Base-by-base conservation (phyloP, 2,888 invertebrate species). In the Sylvicola fuscatus region DNA sequence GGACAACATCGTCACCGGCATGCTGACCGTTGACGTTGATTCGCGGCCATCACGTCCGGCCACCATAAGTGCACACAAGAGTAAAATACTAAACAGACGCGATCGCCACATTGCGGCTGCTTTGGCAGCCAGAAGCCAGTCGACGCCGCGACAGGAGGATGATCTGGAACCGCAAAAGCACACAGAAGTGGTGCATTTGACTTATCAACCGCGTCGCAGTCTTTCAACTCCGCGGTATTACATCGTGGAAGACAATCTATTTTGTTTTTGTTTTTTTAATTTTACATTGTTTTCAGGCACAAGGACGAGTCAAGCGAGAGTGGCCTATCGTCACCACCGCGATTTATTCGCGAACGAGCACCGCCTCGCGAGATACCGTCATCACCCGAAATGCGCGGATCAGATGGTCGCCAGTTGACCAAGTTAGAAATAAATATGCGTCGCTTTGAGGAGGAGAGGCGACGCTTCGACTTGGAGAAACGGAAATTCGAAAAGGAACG, bases 71-170 rank as follows among this genome's bases (percentile, higher is more conserved):
- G 53, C 54, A 1, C 58, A 58, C 38, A 56, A 57, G 37, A 57
- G 56, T 39, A 58, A 58, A 43, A 58, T 58, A 12, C 37, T 58
- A 11, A 46, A 53, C 1, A 42, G 54, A 8, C 49, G 56, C 12
- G 56, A 59, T 40, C 55, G 55, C 38, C 46, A 42, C 3, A 52
- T 56, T 35, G 50, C 50, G 7, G 52, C 51, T 14, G 37, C 48
- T 0, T 54, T 56, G 1, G 65, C 68, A 37, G 21, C 21, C n/a
- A 54, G 71, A 38, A 70, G 70, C 21, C 66, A 66, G 47, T 70
- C 70, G 3, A 62, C 65, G 11, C 64, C 67, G 27, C 53, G 61
- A 47, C 29, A 29, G 4, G 29, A 29, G 14, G 29, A n/a, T 8
- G 14, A 13, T 7, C n/a, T 6, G 14, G n/a, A 8, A 8, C 4